These are phyloP conservation scores for Typhlomys cinereus DNA, from an alignment of 2,113 vertebrate genomes.

Conservation along the genomic window DNA sequence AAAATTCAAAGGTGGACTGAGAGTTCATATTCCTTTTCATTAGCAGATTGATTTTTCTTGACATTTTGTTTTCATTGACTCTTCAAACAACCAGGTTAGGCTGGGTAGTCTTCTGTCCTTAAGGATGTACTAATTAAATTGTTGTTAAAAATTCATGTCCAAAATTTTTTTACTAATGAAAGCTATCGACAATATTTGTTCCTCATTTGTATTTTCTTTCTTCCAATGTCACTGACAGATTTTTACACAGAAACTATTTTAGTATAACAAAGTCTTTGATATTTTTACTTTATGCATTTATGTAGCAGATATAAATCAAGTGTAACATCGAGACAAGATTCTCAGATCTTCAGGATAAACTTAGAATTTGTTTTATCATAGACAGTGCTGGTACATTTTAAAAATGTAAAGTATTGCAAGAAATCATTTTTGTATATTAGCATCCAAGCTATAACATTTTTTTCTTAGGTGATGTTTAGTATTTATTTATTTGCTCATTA, in stretches of 20 bases:
- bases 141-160: background rate
- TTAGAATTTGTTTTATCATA: no score
- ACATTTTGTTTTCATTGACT: background rate
- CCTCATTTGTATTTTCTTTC: background rate
- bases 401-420: background rate
- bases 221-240: background rate
- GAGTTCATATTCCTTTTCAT: background rate
- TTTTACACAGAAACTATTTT: background rate
- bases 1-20: background rate
- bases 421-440: background rate
- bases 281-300: background rate
- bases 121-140: background rate
- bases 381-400: background rate
- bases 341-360: background rate
- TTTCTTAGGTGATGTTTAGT: background rate
- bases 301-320: background rate
- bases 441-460: background rate
- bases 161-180: slow-evolving; percentile 26
- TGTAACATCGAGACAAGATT: background rate
- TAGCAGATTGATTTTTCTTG: slow-evolving; percentile 28
- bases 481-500: background rate
- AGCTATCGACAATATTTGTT: background rate
- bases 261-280: background rate
- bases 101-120: background rate
- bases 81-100: background rate